phyloP scores from a whole-genome alignment of 2,797 vertebrate species.

The Taeniopygia guttata region DNA sequence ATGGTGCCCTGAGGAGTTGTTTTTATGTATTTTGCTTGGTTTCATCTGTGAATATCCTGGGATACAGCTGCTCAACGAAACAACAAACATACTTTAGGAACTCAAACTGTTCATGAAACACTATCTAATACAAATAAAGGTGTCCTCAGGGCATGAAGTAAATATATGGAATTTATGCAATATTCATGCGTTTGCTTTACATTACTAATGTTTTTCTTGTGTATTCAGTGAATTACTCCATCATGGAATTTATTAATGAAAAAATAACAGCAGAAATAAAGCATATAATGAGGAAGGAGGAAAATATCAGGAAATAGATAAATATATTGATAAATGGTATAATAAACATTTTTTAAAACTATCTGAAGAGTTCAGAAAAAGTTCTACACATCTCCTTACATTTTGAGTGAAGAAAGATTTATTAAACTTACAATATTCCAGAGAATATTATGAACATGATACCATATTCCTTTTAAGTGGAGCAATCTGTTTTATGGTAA shows the following conservation, averaged over 20 bases:
- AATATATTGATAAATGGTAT: not conserved
- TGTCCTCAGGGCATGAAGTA: not conserved
- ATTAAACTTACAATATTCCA: not conserved
- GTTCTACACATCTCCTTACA: not conserved
- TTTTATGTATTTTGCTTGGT: slow-evolving; percentile 25
- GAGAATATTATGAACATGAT: not conserved
- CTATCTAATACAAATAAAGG: slow-evolving; percentile 28
- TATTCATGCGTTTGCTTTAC: slow-evolving; percentile 34
- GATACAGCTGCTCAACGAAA: not conserved
- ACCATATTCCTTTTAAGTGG: not conserved
- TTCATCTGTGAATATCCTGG: not conserved
- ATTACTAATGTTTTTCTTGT: slow-evolving; percentile 2
- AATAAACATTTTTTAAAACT: not conserved
- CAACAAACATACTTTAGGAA: not conserved
- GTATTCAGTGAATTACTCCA: not conserved
- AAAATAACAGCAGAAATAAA: slow-evolving; percentile 1
- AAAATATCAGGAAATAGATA: not conserved
- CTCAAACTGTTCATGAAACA: not conserved
- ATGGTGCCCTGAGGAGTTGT: not conserved
- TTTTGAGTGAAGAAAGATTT: not conserved
- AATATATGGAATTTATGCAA: slow-evolving; percentile 36
- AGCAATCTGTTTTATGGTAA: not conserved
- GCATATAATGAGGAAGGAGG: not conserved
- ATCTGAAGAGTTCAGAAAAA: not conserved
- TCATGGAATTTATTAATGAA: not conserved